Conservation (phyloP, 2,797 vertebrate species). For the Anabacerthia variegaticeps region DNA sequence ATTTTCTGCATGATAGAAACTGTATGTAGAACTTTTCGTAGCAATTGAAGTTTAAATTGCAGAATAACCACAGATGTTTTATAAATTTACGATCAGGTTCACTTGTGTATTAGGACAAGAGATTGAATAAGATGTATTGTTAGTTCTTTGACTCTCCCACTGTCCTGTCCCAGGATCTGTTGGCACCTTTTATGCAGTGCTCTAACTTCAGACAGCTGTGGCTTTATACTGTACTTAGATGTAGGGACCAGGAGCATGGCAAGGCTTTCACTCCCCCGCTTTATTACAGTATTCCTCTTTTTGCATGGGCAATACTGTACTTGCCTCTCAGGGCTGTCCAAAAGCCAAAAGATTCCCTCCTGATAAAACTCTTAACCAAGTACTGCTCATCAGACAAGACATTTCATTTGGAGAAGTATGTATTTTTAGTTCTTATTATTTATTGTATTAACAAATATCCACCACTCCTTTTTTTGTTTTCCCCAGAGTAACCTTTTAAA, state of each 20-base stretch:
- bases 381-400: background rate
- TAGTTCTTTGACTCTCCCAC: background rate
- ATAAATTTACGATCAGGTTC: background rate
- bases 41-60: background rate
- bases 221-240: background rate
- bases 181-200: background rate
- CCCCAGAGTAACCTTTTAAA: background rate
- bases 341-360: background rate
- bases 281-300: background rate
- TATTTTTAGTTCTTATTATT: background rate
- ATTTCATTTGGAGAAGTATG: background rate
- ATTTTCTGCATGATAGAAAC: background rate
- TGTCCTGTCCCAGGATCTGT: background rate
- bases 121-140: background rate
- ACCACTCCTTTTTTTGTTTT: background rate
- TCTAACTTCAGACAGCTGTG: background rate
- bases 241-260: accelerated
- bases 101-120: background rate
- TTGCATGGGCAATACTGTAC: background rate
- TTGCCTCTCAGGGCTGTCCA: background rate
- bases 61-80: background rate
- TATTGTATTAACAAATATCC: background rate
- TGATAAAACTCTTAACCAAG: background rate
- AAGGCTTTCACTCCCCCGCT: background rate
- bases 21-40: background rate